Percentiles rank a stretch among this genome's conserved stretches.
phyloP scores from a whole-genome alignment of 23 tunicate species.

The Botrylloides violaceus region DNA sequence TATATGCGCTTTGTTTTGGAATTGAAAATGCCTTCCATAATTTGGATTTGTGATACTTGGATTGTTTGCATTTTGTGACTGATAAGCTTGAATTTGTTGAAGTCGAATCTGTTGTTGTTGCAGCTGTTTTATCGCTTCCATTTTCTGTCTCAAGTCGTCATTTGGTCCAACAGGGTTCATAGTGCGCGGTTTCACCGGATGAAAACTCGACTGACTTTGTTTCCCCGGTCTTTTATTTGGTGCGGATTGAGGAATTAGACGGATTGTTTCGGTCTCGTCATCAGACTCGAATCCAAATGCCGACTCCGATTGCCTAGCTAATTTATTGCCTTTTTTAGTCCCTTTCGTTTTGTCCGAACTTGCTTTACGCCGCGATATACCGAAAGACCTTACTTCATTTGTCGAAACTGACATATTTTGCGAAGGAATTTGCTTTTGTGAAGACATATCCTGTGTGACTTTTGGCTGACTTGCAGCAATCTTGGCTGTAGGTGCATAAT shows the following conservation, averaged over 20 bases:
- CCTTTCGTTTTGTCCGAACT: not conserved
- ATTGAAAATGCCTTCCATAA: not conserved
- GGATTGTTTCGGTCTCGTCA: conserved; percentile 12
- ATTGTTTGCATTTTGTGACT: not conserved
- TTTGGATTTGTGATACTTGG: not conserved
- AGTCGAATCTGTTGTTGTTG: not conserved
- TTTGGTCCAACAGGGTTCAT: not conserved
- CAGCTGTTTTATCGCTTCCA: conserved; percentile 2
- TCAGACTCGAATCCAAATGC: conserved; percentile 21
- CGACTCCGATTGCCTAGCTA: not conserved
- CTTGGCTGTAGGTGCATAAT: too few relatives aligned
- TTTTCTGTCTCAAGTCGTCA: not conserved
- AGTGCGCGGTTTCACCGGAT: not conserved
- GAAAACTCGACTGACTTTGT: not conserved
- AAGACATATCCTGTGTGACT: too few relatives aligned
- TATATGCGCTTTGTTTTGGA: not conserved
- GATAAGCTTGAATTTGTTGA: conserved; percentile 13
- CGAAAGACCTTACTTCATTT: not conserved
- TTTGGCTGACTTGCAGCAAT: too few relatives aligned
- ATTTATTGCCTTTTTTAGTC: not conserved
- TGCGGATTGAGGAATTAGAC: not conserved
- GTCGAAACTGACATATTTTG: too few relatives aligned
- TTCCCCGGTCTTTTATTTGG: not conserved
- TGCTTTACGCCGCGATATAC: not conserved
- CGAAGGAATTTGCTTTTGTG: too few relatives aligned